Evolutionary conservation across 2,888 invertebrate species (phyloP).

Genomic region (Bellardia pandia): DNA sequence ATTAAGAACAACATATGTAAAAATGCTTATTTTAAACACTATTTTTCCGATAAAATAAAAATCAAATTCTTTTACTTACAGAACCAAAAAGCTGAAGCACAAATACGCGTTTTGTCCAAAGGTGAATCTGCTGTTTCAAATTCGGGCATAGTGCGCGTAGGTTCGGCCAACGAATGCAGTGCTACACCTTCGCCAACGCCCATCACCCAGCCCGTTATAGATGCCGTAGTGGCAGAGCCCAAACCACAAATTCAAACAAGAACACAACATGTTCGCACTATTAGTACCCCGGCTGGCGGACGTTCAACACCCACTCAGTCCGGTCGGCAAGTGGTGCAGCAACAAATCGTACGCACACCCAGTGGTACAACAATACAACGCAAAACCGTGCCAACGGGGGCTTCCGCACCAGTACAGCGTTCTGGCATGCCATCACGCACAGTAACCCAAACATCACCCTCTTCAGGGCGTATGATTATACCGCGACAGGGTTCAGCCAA

Average conservation of each 20-base stretch:
- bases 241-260: slow-evolving; percentile 63
- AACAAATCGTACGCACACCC: slow-evolving; percentile 75
- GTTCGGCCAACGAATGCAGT: slow-evolving; percentile 67
- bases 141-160: slow-evolving; percentile 82
- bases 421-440: slow-evolving; percentile 76
- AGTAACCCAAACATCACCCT: slow-evolving; percentile 76
- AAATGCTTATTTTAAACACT: no score
- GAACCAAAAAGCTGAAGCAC: slow-evolving; percentile 82
- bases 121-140: slow-evolving; percentile 80
- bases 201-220: slow-evolving; percentile 43
- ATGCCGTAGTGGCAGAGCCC: slow-evolving; percentile 54
- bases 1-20: no score
- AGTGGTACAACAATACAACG: slow-evolving; percentile 75
- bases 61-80: slow-evolving; percentile 57
- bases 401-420: slow-evolving; percentile 64
- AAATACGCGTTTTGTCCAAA: slow-evolving; percentile 82
- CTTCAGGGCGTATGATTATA: slow-evolving; percentile 80
- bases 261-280: slow-evolving; percentile 61
- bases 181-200: slow-evolving; percentile 49
- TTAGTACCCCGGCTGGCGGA: slow-evolving; percentile 47
- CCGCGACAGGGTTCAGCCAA: slow-evolving; percentile 74
- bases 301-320: slow-evolving; percentile 65
- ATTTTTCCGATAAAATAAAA: no score
- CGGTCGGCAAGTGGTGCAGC: slow-evolving; percentile 67
- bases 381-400: slow-evolving; percentile 70